Conservation (phyloP, 2,797 vertebrate species). For the Threskiornis aethiopicus region DNA sequence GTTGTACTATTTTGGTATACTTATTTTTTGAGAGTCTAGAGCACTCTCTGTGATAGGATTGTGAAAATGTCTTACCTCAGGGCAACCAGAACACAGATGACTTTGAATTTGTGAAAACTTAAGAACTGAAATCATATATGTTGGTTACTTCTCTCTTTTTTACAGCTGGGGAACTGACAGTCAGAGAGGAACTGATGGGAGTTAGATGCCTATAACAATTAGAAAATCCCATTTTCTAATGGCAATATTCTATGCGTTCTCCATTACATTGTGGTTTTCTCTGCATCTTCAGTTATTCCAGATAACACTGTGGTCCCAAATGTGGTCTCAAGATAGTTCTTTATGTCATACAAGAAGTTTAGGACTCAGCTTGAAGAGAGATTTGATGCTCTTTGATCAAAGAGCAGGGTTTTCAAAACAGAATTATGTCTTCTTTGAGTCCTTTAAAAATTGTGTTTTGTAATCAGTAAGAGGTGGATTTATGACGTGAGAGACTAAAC, state of each 20-base stretch:
- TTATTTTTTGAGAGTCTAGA: background rate
- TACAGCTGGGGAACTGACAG: background rate
- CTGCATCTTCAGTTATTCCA: background rate
- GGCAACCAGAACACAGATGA: background rate
- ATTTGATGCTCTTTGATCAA: background rate
- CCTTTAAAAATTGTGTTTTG: background rate
- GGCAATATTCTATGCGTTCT: rapidly evolving
- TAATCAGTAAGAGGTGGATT: background rate
- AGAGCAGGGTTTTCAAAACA: background rate
- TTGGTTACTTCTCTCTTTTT: background rate
- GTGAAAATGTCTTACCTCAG: background rate
- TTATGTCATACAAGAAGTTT: background rate
- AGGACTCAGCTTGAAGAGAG: background rate
- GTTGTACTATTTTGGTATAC: background rate
- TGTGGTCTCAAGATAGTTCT: background rate
- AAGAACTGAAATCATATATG: rapidly evolving
- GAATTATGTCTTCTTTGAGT: background rate
- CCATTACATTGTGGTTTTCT: background rate
- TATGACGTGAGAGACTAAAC: background rate
- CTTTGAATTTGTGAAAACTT: background rate
- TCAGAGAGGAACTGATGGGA: background rate
- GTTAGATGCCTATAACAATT: background rate
- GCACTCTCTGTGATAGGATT: background rate
- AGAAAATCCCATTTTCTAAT: background rate
- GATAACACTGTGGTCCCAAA: background rate